Evolutionary conservation across 92 coral and sea anemone genomes (phyloP).

Genomic region (Micromussa lordhowensis): DNA sequence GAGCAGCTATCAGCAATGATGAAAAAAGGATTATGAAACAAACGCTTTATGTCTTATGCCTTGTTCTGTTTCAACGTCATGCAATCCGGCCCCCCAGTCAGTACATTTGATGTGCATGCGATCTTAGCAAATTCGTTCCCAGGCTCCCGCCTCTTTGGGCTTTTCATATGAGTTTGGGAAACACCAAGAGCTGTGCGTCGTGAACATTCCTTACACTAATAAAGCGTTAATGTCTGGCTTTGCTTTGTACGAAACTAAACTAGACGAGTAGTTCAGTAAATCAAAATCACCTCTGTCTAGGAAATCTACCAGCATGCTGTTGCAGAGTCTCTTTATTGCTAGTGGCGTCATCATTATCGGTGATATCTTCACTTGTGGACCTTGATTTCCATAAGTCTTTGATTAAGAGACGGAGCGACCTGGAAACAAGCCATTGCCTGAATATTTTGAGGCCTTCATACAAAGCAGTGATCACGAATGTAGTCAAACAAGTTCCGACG

Average conservation of each 20-base stretch:
- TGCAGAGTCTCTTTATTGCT: not conserved
- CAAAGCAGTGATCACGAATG: conserved; percentile 46
- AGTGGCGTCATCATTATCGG: not conserved
- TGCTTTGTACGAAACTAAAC: too few species aligned
- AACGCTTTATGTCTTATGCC: not conserved
- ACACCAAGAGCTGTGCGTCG: too few species aligned
- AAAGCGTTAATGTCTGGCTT: too few species aligned
- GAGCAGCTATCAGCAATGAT: not conserved
- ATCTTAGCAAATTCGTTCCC: not conserved
- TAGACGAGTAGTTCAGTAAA: not conserved
- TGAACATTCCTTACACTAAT: too few species aligned
- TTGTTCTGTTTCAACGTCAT: not conserved
- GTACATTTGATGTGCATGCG: not conserved
- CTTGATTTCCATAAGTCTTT: conserved; percentile 8
- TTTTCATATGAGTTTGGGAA: not conserved
- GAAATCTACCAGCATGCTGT: not conserved
- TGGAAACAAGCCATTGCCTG: conserved; percentile 44
- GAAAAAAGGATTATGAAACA: not conserved
- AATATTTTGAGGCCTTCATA: conserved; percentile 66
- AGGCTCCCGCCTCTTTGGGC: not conserved
- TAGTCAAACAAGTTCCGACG: conserved; percentile 55
- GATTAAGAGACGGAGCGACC: conserved; percentile 21
- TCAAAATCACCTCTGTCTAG: conserved; percentile 11
- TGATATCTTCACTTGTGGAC: conserved; percentile 8
- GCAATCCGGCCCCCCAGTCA: not conserved